These are phyloP conservation scores for Cephus pygmeus DNA, from an alignment of 2,888 invertebrate genomes.

Conservation along the genomic window DNA sequence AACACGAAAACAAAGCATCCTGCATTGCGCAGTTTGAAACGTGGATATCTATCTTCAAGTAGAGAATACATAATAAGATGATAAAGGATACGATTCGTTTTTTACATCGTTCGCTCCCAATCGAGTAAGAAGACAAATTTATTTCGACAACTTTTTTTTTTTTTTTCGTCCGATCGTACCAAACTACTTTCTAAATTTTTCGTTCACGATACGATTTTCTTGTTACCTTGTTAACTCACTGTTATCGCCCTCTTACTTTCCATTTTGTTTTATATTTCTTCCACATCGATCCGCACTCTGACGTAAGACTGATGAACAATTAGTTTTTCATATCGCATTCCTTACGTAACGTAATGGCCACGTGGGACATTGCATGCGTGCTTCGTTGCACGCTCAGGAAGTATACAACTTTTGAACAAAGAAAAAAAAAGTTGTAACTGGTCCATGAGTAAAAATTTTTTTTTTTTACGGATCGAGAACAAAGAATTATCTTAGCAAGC, in stretches of 20 bases:
- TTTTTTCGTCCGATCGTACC: background rate
- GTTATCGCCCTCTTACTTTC: background rate
- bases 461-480: background rate
- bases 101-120: background rate
- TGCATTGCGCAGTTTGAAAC: background rate
- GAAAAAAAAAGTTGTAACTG: background rate
- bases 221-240: background rate
- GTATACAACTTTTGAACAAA: background rate
- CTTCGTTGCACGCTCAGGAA: background rate
- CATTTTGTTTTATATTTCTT: background rate
- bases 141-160: background rate
- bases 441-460: background rate
- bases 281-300: background rate
- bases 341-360: background rate
- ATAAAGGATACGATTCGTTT: background rate
- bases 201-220: background rate
- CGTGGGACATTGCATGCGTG: background rate
- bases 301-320: background rate
- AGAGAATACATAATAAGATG: background rate
- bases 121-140: background rate
- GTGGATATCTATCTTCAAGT: background rate
- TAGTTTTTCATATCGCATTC: background rate
- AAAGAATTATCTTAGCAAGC: background rate
- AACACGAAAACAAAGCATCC: background rate
- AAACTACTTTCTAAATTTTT: background rate